Evolutionary conservation across 30 jellyfish, hydroid and myxozoan species (phyloP), one percentile per base, ranked within the genome.

Genomic region (Pelagia noctiluca): DNA sequence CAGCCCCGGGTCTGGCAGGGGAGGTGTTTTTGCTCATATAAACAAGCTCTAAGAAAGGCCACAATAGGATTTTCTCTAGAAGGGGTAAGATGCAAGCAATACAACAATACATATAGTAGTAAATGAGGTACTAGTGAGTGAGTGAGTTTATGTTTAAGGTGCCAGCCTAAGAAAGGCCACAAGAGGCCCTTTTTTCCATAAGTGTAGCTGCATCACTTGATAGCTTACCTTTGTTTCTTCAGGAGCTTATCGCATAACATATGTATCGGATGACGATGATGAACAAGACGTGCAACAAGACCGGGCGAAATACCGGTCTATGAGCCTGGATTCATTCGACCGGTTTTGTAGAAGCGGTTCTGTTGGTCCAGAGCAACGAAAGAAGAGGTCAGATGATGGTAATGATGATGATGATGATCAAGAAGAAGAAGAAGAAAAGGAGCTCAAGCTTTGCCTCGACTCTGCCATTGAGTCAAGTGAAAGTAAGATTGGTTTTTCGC

Each of bases 311-410:
- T 29, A 19, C 60, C 75, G 96, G 26, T 42, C 89, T 2, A 60
- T 37, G 4, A 86, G 96, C 78, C 86, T 76, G 22, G 98, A 91
- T 80, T 91, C 98, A 16, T 91, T 91, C 50, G 98, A 91, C 76
- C 90, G 92, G 84, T 91, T 91, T 29, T 91, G 98, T 35, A 95
- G 96, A 21, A 80, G 96, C 71, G 86, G 88, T 0, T 81, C 91
- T 3, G 70, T 71, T 2, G 63, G 78, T 24, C 74, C 37, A 54
- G 92, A 82, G 29, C 78, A 68, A 0, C 54, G 77, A 37, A 52
- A 38, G 5, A 72, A 67, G 35, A 38, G 62, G 13, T n/a, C 3
- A 19, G 62, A 32, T 13, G 52, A 52, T 32, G 75, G 67, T 48
- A 25, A 57, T 2, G 84, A 62, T 11, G 26, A 52, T 23, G 24